Base-by-base conservation (phyloP, 2,888 invertebrate genomes). In the Drosophila nigricruria region DNA sequence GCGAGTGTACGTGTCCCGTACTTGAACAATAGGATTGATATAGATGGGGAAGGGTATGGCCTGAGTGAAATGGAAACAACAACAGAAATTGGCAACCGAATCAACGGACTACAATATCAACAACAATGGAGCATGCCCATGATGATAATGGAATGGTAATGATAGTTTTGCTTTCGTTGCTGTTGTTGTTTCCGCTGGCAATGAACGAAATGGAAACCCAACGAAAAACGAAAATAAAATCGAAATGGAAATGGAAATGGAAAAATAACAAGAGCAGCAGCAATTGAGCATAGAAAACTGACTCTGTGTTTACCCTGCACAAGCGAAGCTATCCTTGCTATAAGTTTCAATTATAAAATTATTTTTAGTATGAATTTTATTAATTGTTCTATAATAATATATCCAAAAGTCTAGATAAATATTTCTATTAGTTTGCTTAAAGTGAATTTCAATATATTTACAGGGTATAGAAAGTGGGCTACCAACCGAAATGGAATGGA, bases 141-240 rank as follows among this genome's bases (percentile, higher is more conserved):
- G 80, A 76, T 87, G 88, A 84, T 79, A 88, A 84, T 84, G 82
- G 78, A 73, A 73, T 81, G 72, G 50, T 64, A 73, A 81, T 81
- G 81, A 73, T 82, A 79, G 80, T 60, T 79, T 64, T 60, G 70
- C 57, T 40, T 60, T 43, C 65, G 57, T 64, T 64, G 53, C 34
- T 64, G 54, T 38, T 64, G 27, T 30, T 49, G 54, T 27, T 60
- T 27, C 25, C 54, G 34, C 40, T 69, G 61, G 63, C 79, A 75
- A 69, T 66, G 80, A 53, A 56, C 59, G 66, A 68, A 83, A 89
- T 70, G 86, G 68, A 84, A 82, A 79, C 84, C 70, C 57, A 75
- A 71, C 73, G 67, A 89, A 84, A 70, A 83, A 75, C 75, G 69
- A 89, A 81, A 76, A 89, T 65, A 81, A 83, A 89, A 78, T 59